Evolutionary conservation across 1,140 invertebrate genomes (phyloP), one percentile per base, ranked within the genome.

Genomic region (Tetramorium parvispinum): DNA sequence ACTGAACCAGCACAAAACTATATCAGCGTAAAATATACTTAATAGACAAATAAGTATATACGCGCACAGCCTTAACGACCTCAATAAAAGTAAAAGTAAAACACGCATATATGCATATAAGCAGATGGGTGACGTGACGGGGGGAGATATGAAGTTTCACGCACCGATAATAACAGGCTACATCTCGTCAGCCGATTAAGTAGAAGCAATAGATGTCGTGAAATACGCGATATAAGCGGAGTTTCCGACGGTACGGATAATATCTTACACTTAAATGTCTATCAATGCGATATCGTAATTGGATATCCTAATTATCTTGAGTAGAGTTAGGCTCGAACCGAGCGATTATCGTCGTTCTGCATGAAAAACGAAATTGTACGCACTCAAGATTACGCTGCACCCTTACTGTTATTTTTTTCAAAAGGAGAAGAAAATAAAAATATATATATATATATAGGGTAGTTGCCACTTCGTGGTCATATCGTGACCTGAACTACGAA

Each of bases 331-430:
- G 59, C 85, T 83, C 85, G 70, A 85, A 55, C 70, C 79, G 88
- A 91, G 85, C 79, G 87, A 59, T 87, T 89, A 88, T 81, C 76
- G 87, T 89, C 86, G 87, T 91, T 91, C 83, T 90, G 63, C 91
- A 91, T 79, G 87, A 87, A 65, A 86, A 87, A 81, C 85, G 88
- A 89, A 90, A 89, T 91, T 93, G 66, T 86, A 92, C 51, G 93
- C 93, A 93, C 92, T 77, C 86, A 87, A 85, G 89, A 91, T 85
- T 89, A 92, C 66, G 21, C 81, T 88, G 89, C 90, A 91, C 87
- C 85, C 37, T 85, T 53, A 78, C 21, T 46, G 46, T 55, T 63
- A 78, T 68, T 63, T 55, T 71, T 82, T 83, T 61, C 43, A 57
- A 57, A 61, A 85, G 43, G 57, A 24, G 11, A 46, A 21, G 1